Evolutionary conservation across 37 sponge, comb jelly and placozoan species (phyloP), one percentile per base, ranked within the genome.

Genomic region (Crambe crambe): DNA sequence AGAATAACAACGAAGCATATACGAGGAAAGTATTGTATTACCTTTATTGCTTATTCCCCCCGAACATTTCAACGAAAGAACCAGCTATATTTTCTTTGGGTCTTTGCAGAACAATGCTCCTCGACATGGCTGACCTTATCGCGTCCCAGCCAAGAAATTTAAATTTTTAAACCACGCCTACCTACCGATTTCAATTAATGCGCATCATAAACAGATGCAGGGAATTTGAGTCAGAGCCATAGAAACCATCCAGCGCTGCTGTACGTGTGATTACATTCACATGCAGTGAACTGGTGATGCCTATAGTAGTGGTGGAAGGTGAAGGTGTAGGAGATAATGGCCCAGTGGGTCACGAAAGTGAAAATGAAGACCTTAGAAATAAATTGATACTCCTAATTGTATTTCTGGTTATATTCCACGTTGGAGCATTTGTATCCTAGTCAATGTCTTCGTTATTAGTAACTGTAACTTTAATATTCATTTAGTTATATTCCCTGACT

Each of bases 371-470:
- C 40, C 37, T 56, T 17, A 40, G 60, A 0, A 38, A 42, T 15
- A 84, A 84, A 30, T 3, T 93, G 34, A 71, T 89, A 22, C 66
- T 86, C 31, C 20, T 93, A 18, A 91, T 85, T n/a, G 59, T 93
- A 18, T 39, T 58, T 23, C 56, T 93, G 40, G 82, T 93, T 21
- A 21, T 93, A 22, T 86, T 89, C 42, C 94, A 93, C 35, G n/a
- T 89, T 36, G 84, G 56, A 70, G 94, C 87, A 43, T 61, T 89
- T 41, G 94, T 93, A 93, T 89, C 90, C 90, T 74, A 22, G 44
- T 22, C 15, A 51, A 51, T 51, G 54, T 18, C 54, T 18, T 51
- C 54, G 9, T 51, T 18, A n/a, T n/a, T 51, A 15, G 54, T 51
- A 15, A 51, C 15, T 51, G 15, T 15, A 51, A 51, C 15, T 51